Conservation (phyloP, 2,797 vertebrate species). For the Delichon dasypus region DNA sequence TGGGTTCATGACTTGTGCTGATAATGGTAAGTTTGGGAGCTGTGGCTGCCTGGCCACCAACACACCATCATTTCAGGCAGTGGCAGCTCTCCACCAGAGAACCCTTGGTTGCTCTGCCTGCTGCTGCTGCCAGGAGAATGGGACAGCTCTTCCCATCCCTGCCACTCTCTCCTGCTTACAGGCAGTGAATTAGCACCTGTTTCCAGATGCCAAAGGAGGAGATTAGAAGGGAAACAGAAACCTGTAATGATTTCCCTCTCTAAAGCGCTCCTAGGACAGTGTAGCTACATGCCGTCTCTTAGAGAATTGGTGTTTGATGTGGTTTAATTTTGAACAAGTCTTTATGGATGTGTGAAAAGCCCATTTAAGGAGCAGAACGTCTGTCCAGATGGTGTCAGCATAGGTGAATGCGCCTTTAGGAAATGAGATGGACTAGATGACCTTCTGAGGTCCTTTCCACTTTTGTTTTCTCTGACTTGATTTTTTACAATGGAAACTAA, state of each 20-base stretch:
- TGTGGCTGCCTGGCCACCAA: not conserved
- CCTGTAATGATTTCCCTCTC: not conserved
- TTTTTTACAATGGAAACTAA: conserved; percentile 10
- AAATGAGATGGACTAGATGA: not conserved
- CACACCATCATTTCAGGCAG: not conserved
- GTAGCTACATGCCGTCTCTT: not conserved
- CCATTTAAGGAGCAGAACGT: not conserved
- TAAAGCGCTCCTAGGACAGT: not conserved
- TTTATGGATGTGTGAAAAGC: not conserved
- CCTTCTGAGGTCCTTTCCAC: not conserved
- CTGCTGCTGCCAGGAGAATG: not conserved
- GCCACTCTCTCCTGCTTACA: not conserved
- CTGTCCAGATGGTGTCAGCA: not conserved
- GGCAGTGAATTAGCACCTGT: not conserved
- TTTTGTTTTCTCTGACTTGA: not conserved
- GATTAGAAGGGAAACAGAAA: not conserved
- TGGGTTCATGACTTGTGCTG: not conserved
- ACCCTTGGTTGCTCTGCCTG: not conserved
- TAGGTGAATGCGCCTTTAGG: not conserved
- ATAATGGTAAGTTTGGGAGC: not conserved
- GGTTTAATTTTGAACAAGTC: not conserved
- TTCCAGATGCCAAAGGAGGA: not conserved
- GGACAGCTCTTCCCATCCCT: not conserved
- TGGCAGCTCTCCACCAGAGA: not conserved
- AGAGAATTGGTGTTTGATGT: not conserved